These are phyloP conservation scores for Nasonia giraulti DNA, from an alignment of 1,140 invertebrate genomes.

Conservation along the genomic window DNA sequence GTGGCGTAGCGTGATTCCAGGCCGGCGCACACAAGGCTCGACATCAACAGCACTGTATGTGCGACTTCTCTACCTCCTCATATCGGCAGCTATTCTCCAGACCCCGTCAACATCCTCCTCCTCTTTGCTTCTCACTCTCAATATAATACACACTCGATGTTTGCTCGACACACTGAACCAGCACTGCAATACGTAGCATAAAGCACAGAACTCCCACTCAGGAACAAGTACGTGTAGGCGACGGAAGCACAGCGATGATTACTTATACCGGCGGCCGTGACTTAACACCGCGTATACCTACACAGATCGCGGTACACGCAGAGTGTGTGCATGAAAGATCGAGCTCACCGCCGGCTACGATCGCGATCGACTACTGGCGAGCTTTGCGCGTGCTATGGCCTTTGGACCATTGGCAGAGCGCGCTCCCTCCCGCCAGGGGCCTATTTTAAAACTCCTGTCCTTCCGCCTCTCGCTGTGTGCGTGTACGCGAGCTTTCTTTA, in stretches of 20 bases:
- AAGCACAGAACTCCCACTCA: not conserved
- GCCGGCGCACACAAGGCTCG: conserved; percentile 11
- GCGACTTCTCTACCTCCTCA: not conserved
- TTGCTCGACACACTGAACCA: not conserved
- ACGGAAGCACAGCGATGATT: too few relatives aligned
- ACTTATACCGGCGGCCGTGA: too few relatives aligned
- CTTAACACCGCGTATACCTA: too few relatives aligned
- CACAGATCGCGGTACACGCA: too few relatives aligned
- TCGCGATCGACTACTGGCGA: not conserved
- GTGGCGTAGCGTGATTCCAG: conserved; percentile 20
- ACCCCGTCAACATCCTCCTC: not conserved
- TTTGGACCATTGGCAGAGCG: conserved; percentile 36
- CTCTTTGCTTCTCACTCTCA: not conserved
- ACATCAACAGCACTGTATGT: not conserved
- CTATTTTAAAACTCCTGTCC: conserved; percentile 73
- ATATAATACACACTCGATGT: not conserved
- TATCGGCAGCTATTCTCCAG: not conserved
- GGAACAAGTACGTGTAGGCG: too few relatives aligned
- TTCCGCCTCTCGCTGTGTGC: conserved; percentile 58
- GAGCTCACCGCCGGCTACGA: not conserved
- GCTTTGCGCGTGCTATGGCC: conserved; percentile 19
- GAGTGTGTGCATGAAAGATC: not conserved
- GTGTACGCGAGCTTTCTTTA: not conserved
- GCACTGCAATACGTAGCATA: not conserved
- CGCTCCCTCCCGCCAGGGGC: conserved; percentile 53